Evolutionary conservation across 2,113 vertebrate species (phyloP).

Genomic region (Nansenia antarctica): DNA sequence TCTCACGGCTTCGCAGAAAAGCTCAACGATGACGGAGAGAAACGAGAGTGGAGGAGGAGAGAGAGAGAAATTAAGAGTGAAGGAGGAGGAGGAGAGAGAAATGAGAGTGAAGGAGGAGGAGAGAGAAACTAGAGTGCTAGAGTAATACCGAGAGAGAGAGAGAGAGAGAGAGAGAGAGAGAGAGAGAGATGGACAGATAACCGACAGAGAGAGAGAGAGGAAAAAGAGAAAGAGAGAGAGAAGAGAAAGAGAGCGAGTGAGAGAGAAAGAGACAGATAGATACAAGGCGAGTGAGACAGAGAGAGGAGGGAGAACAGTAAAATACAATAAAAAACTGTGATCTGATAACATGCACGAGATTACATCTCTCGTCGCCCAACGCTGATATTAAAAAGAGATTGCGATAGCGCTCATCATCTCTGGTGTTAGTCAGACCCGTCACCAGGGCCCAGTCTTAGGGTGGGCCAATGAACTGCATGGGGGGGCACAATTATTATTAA

Average conservation of each 20-base stretch:
- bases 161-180: conserved; percentile 12
- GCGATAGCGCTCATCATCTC: conserved; percentile 50
- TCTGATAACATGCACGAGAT: conserved; percentile 66
- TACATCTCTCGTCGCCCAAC: conserved; percentile 55
- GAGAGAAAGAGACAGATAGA: conserved; percentile 42
- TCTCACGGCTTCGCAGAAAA: background rate
- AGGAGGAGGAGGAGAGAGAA: conserved; percentile 12
- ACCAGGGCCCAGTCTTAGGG: no score
- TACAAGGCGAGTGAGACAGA: conserved; percentile 57
- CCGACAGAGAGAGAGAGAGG: background rate
- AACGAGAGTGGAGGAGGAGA: conserved; percentile 1
- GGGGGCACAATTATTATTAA: no score
- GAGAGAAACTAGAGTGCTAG: background rate
- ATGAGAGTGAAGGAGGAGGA: conserved; percentile 3
- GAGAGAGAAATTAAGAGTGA: conserved; percentile 39
- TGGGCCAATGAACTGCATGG: no score
- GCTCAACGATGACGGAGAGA: conserved; percentile 10
- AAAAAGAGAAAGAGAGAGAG: background rate
- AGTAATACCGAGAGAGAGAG: background rate
- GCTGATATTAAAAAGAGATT: conserved; percentile 64
- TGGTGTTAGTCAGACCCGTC: no score
- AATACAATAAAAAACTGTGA: conserved; percentile 69
- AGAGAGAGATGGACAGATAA: background rate
- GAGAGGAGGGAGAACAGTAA: conserved; percentile 58
- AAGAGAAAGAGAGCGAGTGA: conserved; percentile 26